A percentile compares a stretch with the other conserved stretches of the same genome.
phyloP scores from a whole-genome alignment of 2,797 vertebrate species.

The Limnodromus scolopaceus region DNA sequence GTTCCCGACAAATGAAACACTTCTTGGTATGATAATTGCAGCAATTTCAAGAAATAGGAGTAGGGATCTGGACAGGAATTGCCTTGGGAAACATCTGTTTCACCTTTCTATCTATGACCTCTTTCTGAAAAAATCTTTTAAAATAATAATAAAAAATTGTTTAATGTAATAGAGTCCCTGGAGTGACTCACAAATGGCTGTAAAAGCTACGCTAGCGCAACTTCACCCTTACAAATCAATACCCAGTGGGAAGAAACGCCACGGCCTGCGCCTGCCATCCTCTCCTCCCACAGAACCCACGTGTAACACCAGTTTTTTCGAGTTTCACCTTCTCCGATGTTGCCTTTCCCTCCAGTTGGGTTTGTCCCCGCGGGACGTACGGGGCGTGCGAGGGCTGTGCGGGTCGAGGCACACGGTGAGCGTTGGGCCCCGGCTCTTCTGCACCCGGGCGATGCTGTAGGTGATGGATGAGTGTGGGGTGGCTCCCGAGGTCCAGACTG shows the following conservation, averaged over 20 bases:
- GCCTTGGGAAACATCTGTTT: constrained; percentile 50
- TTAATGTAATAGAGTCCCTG: neutral
- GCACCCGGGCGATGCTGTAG: neutral
- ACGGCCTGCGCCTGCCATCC: fast-evolving
- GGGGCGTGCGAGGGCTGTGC: fast-evolving
- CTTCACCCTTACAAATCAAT: neutral
- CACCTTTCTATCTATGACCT: neutral
- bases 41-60: constrained; percentile 37
- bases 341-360: neutral
- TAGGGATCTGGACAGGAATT: constrained; percentile 18
- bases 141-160: neutral
- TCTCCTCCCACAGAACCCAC: neutral
- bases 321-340: neutral
- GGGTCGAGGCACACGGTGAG: neutral
- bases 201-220: neutral
- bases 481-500: neutral
- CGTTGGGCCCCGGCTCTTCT: neutral
- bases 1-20: constrained; percentile 2
- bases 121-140: neutral
- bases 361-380: fast-evolving
- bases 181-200: neutral
- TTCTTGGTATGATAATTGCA: constrained; percentile 43
- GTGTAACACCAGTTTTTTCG: fast-evolving
- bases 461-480: neutral
- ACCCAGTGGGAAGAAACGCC: neutral